A percentile compares a stretch with the other conserved stretches of the same genome.
phyloP scores from a whole-genome alignment of 2,888 invertebrate species.

The Hydriomena furcata region DNA sequence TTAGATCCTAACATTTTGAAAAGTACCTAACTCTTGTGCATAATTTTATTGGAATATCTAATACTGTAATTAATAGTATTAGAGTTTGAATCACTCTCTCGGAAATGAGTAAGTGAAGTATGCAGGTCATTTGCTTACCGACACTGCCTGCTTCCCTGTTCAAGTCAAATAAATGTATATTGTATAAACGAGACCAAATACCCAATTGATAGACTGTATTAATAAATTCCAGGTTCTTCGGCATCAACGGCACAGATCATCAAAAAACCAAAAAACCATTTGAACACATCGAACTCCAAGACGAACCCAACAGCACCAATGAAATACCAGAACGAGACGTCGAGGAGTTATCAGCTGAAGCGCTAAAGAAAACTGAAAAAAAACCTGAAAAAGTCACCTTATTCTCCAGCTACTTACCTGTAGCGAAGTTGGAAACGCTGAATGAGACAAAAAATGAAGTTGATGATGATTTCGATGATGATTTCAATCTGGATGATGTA shows the following conservation, averaged over 20 bases:
- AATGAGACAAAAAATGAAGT: slow-evolving; percentile 41
- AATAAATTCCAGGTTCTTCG: slow-evolving; percentile 58
- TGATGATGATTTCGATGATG: slow-evolving; percentile 46
- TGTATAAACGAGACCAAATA: too few species aligned
- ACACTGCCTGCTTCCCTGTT: too few species aligned
- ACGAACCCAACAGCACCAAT: slow-evolving; percentile 36
- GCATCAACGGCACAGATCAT: slow-evolving; percentile 45
- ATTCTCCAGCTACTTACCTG: slow-evolving; percentile 59
- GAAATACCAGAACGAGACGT: slow-evolving; percentile 58
- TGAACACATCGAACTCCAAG: slow-evolving; percentile 34
- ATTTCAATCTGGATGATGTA: slow-evolving; percentile 42
- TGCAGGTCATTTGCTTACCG: too few species aligned
- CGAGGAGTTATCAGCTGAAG: slow-evolving; percentile 65
- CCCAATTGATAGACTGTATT: too few species aligned
- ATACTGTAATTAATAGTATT: too few species aligned
- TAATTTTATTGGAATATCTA: too few species aligned
- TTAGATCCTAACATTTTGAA: too few species aligned
- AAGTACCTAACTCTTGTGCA: too few species aligned
- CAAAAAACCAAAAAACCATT: slow-evolving; percentile 43
- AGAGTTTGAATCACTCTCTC: too few species aligned
- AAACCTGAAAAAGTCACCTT: slow-evolving; percentile 72
- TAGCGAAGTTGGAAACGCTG: slow-evolving; percentile 3
- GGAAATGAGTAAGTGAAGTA: too few species aligned
- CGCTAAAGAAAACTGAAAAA: slow-evolving; percentile 49
- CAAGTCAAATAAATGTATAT: too few species aligned